phyloP scores from a whole-genome alignment of 2,888 invertebrate genomes.

The Cerceris rybyensis region DNA sequence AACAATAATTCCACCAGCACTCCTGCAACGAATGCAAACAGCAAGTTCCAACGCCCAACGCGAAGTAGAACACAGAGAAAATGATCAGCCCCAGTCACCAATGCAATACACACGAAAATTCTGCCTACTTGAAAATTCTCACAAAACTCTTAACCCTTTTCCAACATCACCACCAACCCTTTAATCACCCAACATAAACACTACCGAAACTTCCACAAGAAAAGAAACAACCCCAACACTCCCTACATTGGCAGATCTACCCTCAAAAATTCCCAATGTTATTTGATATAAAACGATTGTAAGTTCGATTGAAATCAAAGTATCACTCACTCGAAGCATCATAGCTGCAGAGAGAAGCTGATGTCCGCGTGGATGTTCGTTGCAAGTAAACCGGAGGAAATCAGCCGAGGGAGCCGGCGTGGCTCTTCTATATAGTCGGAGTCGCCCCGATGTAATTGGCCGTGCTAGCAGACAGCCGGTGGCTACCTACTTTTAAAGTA shows the following conservation, averaged over 20 bases:
- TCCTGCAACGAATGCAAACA: no score
- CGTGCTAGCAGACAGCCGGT: slow-evolving; percentile 59
- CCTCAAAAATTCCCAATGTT: not conserved
- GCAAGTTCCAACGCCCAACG: no score
- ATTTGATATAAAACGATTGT: not conserved
- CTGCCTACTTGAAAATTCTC: no score
- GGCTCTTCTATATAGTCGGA: slow-evolving; percentile 76
- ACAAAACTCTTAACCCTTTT: no score
- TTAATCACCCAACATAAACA: not conserved
- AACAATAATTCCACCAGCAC: not conserved
- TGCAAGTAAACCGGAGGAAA: slow-evolving; percentile 73
- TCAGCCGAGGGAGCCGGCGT: slow-evolving; percentile 71
- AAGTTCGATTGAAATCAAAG: not conserved
- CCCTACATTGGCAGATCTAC: not conserved
- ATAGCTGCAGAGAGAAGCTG: slow-evolving; percentile 58
- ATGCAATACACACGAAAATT: no score
- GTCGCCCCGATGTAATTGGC: slow-evolving; percentile 73
- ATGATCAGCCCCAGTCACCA: no score
- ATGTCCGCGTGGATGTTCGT: slow-evolving; percentile 67
- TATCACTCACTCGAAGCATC: slow-evolving; percentile 74
- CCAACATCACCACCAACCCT: not conserved
- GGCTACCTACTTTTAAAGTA: slow-evolving; percentile 76
- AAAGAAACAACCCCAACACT: not conserved
- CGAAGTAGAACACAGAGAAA: no score
- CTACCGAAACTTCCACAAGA: not conserved